phyloP scores from a whole-genome alignment of 2,888 invertebrate species.

The Lochmaea capreae region DNA sequence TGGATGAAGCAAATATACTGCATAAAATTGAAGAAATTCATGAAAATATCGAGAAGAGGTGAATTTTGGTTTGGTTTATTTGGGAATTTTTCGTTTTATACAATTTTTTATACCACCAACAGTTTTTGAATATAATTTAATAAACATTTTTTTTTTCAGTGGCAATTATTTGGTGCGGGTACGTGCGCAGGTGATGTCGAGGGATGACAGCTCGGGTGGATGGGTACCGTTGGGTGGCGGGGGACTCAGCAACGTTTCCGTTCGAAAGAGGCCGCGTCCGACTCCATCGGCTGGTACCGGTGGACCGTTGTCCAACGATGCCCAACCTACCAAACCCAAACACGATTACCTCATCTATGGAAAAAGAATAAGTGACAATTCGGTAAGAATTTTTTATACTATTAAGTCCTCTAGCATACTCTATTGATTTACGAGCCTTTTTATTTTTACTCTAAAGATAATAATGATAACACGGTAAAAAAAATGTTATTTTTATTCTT shows the following conservation, averaged over 20 bases:
- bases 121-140: no score
- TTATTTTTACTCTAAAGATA: no score
- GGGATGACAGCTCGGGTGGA: slow-evolving; percentile 96
- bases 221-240: slow-evolving; percentile 96
- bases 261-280: slow-evolving; percentile 78
- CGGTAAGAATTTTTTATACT: slow-evolving; percentile 71
- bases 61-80: no score
- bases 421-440: no score
- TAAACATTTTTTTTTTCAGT: slow-evolving; percentile 72
- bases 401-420: no score
- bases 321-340: slow-evolving; percentile 70
- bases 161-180: slow-evolving; percentile 94
- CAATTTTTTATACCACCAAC: no score
- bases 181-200: slow-evolving; percentile 98
- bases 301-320: slow-evolving; percentile 53
- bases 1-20: no score
- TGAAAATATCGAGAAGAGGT: no score
- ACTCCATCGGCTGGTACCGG: slow-evolving; percentile 60
- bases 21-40: no score
- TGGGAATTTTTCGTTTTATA: no score
- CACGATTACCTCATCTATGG: slow-evolving; percentile 95
- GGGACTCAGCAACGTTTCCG: slow-evolving; percentile 93
- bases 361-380: slow-evolving; percentile 90
- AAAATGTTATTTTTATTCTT: no score
- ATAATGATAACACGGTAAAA: no score